Percentiles rank a stretch among this genome's conserved stretches.
phyloP scores from a whole-genome alignment of 2,797 vertebrate species.

The Pangasius larnaudii region DNA sequence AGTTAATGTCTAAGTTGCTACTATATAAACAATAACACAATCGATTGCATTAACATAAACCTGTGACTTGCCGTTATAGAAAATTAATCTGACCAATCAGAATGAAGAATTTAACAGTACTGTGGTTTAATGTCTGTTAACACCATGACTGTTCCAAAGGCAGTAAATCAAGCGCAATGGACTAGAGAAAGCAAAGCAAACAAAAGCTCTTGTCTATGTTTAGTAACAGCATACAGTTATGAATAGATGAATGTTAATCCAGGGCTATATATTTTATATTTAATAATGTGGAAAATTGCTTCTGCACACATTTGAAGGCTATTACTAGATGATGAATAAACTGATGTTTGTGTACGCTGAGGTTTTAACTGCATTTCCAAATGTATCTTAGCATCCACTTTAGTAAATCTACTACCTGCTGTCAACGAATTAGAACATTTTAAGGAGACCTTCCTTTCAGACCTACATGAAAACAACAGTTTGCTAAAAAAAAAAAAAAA shows the following conservation, averaged over 20 bases:
- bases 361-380: neutral
- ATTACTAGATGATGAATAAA: neutral
- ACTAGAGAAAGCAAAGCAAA: no score
- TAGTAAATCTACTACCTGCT: neutral
- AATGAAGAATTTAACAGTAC: neutral
- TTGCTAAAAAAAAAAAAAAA: no score
- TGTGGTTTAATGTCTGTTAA: neutral
- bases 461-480: neutral
- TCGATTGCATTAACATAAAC: neutral
- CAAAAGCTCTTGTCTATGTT: neutral
- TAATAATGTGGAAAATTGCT: constrained; percentile 2
- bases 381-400: neutral
- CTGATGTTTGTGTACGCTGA: neutral
- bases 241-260: neutral
- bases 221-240: neutral
- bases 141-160: neutral
- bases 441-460: neutral
- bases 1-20: neutral
- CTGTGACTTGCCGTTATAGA: neutral
- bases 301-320: neutral
- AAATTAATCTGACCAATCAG: neutral
- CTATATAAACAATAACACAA: neutral
- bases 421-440: neutral
- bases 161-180: neutral
- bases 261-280: neutral